Base-by-base conservation (phyloP, 2,888 invertebrate species). In the Cylloceria caligata region DNA sequence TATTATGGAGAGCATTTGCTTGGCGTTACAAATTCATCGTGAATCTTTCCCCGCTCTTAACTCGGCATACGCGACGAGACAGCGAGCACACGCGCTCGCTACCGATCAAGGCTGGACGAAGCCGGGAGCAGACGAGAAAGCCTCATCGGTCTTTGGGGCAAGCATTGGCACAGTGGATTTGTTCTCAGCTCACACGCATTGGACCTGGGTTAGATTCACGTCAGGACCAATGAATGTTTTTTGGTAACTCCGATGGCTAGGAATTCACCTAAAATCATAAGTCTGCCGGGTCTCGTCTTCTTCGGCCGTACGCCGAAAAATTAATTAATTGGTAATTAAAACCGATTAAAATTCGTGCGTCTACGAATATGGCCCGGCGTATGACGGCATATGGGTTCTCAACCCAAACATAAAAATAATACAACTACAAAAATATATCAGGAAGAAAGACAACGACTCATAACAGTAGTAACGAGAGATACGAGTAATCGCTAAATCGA, bases 11-110 rank as follows among this genome's bases (percentile, higher is more conserved):
- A 57, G 30, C 34, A 13, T n/a, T 30, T 34, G 6, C 34, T n/a
- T 16, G 45, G 47, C 47, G 47, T 67, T 47, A 30, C 47, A 52
- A 39, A 68, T 68, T 52, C 68, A 52, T 68, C 68, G 68, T 36
- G 36, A 68, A 36, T 1, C 27, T 9, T 21, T 30, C 4, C 9
- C 16, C 47, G 0, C 47, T 27, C 13, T 49, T 21, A 21, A 21
- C 39, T 30, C 36, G 11, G 68, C 34, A 52, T 52, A 24, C 19
- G 34, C 19, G 67, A 49, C 19, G 67, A 65, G 30, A 27, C 21
- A 30, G n/a, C 16, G 47, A 1, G 49, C 47, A 1, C 42, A 4
- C 42, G 55, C 47, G 24, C 27, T 9, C 13, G 13, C 24, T 3
- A 47, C 2, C n/a, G 47, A n/a, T n/a, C 47, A n/a, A 42, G 4